Percentiles rank a stretch among this genome's conserved stretches.
These are phyloP conservation scores for Neodiprion lecontei DNA, from an alignment of 1,140 invertebrate species.

Conservation along the genomic window DNA sequence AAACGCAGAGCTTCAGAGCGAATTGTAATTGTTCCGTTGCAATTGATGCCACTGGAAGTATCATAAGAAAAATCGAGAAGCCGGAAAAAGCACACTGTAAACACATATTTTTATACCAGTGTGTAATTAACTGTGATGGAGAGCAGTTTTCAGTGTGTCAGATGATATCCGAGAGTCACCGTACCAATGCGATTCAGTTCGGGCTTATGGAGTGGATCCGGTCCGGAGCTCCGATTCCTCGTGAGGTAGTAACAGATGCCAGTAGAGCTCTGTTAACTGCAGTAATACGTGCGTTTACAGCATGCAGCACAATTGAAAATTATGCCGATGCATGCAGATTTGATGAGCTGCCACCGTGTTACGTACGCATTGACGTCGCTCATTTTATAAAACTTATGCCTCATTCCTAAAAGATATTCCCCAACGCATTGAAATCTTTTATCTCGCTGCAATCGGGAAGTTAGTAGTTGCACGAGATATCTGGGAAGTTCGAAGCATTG, in stretches of 20 bases:
- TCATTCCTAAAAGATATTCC: conserved; percentile 14
- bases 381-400: conserved; percentile 26
- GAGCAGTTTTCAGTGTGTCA: conserved; percentile 22
- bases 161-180: conserved; percentile 29
- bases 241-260: conserved; percentile 23
- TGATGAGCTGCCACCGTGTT: conserved; percentile 13
- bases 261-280: conserved; percentile 25
- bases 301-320: conserved; percentile 18
- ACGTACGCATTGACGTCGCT: conserved; percentile 28
- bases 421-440: conserved; percentile 20
- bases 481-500: background rate
- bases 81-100: conserved; percentile 13
- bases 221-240: conserved; percentile 19
- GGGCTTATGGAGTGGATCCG: conserved; percentile 26
- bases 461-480: background rate
- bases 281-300: conserved; percentile 17
- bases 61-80: conserved; percentile 20
- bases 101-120: conserved; percentile 29
- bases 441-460: background rate
- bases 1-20: conserved; percentile 21
- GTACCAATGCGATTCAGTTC: conserved; percentile 23
- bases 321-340: conserved; percentile 22
- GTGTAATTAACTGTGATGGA: conserved; percentile 15
- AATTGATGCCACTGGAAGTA: conserved; percentile 29
- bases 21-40: conserved; percentile 2